Base-by-base conservation (phyloP, 2,888 invertebrate genomes). In the Dryomyza anilis region DNA sequence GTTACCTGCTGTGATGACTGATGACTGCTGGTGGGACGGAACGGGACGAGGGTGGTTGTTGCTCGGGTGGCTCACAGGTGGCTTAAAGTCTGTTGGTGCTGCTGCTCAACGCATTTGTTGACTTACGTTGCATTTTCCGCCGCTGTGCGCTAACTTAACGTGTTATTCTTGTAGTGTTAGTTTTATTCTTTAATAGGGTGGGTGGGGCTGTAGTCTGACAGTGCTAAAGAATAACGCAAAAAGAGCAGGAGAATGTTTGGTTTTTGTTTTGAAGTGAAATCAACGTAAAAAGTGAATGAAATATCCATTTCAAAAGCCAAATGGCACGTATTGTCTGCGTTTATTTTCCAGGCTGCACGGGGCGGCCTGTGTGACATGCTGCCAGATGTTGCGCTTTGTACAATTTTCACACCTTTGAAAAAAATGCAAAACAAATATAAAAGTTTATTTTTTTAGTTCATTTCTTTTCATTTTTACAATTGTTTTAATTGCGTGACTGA, bases 301-400 rank as follows among this genome's bases (percentile, higher is more conserved):
- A 57, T 61, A 65, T 64, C 53, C 63, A 53, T 63, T 67, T 59
- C 64, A 67, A 63, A 55, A 55, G 53, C 62, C 52, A 58, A 58
- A 65, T 23, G 62, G 62, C 67, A 67, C 64, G 64, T 67, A 57
- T 67, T 63, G 62, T 64, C 64, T 63, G 62, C 43, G 39, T 27
- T 52, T 39, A n/a, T 43, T 6, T 8, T 23, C 2, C 19, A 33
- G 19, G 39, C 3, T 43, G 25, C 10, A 16, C 6, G 36, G 25
- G 16, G n/a, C 30, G 39, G 36, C 25, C 2, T 27, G 27, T 10
- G 33, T 21, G 21, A 12, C 19, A 36, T 36, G 55, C 10, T 55
- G 23, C 21, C 55, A 55, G 33, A 19, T 55, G 55, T 14, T 55
- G 36, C 21, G 8, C 21, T 39, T 55, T 55, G 55, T 55, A 21